phyloP scores from a whole-genome alignment of 2,888 invertebrate species.

The Plagodis dolabraria region DNA sequence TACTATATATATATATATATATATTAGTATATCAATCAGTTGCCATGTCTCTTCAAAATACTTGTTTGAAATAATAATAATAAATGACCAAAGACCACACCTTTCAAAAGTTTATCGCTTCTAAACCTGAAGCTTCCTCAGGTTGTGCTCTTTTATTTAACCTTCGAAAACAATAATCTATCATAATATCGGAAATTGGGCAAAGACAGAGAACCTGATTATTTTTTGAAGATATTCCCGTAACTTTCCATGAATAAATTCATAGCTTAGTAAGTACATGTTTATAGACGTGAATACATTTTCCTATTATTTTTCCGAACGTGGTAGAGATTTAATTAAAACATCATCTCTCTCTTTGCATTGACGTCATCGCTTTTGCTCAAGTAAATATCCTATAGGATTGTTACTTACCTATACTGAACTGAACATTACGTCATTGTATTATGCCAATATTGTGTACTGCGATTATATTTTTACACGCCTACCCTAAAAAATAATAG shows the following conservation, averaged over 20 bases:
- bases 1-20: too few species aligned
- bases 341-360: not conserved
- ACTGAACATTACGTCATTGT: too few species aligned
- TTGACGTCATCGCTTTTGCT: conserved; percentile 21
- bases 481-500: too few species aligned
- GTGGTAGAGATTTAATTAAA: conserved; percentile 26
- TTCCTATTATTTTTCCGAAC: conserved; percentile 25
- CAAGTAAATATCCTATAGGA: not conserved
- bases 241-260: conserved; percentile 17
- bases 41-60: too few species aligned
- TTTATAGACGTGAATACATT: not conserved
- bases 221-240: conserved; percentile 3
- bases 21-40: too few species aligned
- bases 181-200: not conserved
- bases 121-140: not conserved
- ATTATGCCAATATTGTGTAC: too few species aligned
- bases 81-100: too few species aligned
- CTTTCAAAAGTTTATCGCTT: conserved; percentile 3
- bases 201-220: conserved; percentile 6
- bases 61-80: too few species aligned
- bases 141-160: not conserved
- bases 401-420: too few species aligned
- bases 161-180: not conserved
- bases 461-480: too few species aligned
- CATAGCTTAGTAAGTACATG: not conserved